Base-by-base conservation (phyloP, 2,888 invertebrate genomes). In the Charanyca ferruginea region DNA sequence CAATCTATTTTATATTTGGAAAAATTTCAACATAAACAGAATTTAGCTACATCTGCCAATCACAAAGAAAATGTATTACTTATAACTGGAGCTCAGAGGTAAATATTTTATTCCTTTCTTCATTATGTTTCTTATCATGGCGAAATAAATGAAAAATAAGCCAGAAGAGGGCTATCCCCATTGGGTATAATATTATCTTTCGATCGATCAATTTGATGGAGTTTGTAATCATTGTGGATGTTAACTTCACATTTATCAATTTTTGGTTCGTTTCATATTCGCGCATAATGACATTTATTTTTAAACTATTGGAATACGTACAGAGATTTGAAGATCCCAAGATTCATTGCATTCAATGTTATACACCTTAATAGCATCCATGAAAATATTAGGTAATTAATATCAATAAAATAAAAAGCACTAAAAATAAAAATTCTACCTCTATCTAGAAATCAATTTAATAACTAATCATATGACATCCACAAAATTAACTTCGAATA, bases 401-500 rank as follows among this genome's bases (percentile, higher is more conserved):
- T 11, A 1, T 6, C 1, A 53, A 53, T 16, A 8, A 23, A 61
- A 51, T 6, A 41, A 28, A 7, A 32, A 64, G 58, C 54, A 61
- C 47, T 58, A 61, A 54, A 67, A 66, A 54, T 5, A n/a, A 18
- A 35, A 45, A 51, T 11, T 44, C 61, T 54, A 60, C n/a, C n/a
- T 45, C 32, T 53, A 55, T 58, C 76, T 73, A 71, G 35, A 49
- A 63, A 68, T 38, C 13, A 38, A 16, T 38, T 42, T 58, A 51
- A 59, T 23, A 53, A 66, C 49, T 45, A 69, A 67, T 55, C 22
- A 38, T 74, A 64, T 60, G 70, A 71, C 67, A 72, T 69, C 52
- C 72, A 77, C 62, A 74, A 49, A 71, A 80, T 63, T 8, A 79
- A 73, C 63, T 70, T 69, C 53, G 54, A 65, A 57, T 69, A 70